phyloP scores from a whole-genome alignment of 2,113 vertebrate genomes.

The Brachionichthys hirsutus region DNA sequence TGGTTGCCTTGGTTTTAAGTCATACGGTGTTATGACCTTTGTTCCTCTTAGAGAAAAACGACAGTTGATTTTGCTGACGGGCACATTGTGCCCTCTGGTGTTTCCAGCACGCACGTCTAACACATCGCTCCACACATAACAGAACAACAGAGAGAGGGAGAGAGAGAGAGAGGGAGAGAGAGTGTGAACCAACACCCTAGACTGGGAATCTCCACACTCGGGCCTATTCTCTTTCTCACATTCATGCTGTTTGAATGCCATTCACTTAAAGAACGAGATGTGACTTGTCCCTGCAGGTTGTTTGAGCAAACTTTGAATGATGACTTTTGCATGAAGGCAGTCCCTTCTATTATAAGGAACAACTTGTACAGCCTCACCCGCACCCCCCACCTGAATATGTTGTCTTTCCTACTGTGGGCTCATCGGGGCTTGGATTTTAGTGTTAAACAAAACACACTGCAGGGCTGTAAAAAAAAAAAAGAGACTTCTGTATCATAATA shows the following conservation, averaged over 20 bases:
- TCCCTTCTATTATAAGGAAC: background rate
- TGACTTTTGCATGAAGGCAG: background rate
- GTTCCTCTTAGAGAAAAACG: background rate
- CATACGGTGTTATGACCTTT: no score
- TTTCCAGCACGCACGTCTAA: slow-evolving; percentile 10
- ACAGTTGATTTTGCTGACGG: background rate
- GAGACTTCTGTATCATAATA: background rate
- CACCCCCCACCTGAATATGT: slow-evolving; percentile 3
- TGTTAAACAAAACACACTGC: slow-evolving; percentile 18
- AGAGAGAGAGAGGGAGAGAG: slow-evolving; percentile 3
- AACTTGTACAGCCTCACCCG: slow-evolving; percentile 9
- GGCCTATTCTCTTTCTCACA: background rate
- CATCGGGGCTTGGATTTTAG: slow-evolving; percentile 1
- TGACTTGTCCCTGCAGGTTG: background rate
- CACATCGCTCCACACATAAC: background rate
- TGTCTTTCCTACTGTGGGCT: slow-evolving; percentile 2
- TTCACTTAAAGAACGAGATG: background rate
- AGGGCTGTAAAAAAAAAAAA: slow-evolving; percentile 26
- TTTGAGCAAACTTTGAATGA: background rate
- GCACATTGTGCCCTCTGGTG: slow-evolving; percentile 51
- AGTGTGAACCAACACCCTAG: slow-evolving; percentile 38
- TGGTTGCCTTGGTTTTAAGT: no score
- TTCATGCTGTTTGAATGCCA: background rate
- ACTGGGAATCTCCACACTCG: slow-evolving; percentile 36
- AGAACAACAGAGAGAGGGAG: slow-evolving; percentile 6